Evolutionary conservation across 2,797 vertebrate genomes (phyloP).

Genomic region (Tokudaia muenninki): DNA sequence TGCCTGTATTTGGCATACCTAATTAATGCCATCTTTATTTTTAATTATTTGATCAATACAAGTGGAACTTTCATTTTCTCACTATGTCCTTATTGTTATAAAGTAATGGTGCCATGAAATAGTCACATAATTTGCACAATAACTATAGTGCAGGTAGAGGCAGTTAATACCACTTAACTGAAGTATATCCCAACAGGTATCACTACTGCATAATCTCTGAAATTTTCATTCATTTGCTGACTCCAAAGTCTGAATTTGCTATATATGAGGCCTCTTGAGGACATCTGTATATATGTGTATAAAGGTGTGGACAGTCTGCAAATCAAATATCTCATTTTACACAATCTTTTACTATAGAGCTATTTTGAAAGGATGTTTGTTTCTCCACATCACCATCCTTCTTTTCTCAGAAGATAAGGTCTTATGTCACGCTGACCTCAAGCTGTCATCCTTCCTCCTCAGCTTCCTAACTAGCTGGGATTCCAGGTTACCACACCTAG

Average conservation of each 20-base stretch:
- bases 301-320: conserved; percentile 39
- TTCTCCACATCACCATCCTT: not conserved
- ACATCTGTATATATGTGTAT: conserved; percentile 41
- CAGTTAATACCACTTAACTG: conserved; percentile 54
- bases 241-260: not conserved
- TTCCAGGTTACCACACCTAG: not conserved
- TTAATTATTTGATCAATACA: conserved; percentile 65
- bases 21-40: conserved; percentile 66
- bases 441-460: not conserved
- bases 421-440: not conserved
- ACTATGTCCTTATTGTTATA: conserved; percentile 68
- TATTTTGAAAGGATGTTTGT: conserved; percentile 34
- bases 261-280: not conserved
- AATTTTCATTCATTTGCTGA: conserved; percentile 54
- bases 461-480: not conserved
- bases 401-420: not conserved
- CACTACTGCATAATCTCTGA: not conserved
- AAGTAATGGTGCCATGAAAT: conserved; percentile 70
- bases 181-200: not conserved
- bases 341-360: not conserved
- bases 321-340: conserved; percentile 45
- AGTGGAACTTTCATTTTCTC: conserved; percentile 70
- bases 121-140: conserved; percentile 24
- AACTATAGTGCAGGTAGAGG: not conserved
- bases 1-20: conserved; percentile 63